Evolutionary conservation across 2,113 vertebrate species (phyloP), one percentile per base, ranked within the genome.

Genomic region (Baryphthengus martii): DNA sequence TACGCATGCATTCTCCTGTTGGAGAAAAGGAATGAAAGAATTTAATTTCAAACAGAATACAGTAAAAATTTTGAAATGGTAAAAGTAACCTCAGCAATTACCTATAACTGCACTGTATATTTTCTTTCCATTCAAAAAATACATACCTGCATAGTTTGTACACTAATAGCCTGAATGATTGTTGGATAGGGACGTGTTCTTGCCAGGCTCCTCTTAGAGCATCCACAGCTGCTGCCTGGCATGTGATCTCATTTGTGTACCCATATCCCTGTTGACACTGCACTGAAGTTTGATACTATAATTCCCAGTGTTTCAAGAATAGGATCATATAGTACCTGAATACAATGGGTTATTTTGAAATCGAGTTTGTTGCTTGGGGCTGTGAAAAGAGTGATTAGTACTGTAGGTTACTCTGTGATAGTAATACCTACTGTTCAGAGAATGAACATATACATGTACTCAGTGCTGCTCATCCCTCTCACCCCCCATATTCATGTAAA

Each of bases 251-350:
- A 1, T 78, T 35, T 75, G 47, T 75, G 56, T 71, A n/a, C 45
- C 31, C 3, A 0, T 53, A 23, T 35, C 76, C 0, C 0, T 59
- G 40, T 2, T 39, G 77, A 55, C 52, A 3, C 1, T 10, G 35
- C 42, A 2, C 39, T 82, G 9, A 62, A 26, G 28, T 35, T 52
- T 45, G 0, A 13, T 20, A 28, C 23, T 68, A 55, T 44, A 63
- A 63, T 75, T 94, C 63, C 47, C 35, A 44, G 26, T 75, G 42
- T 56, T 61, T 93, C 1, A 4, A 65, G 61, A 81, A 31, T 25
- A 74, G 33, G 11, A 37, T 82, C 15, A 19, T 75, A 28, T 7
- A 52, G 17, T 25, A 79, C 44, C 44, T 65, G 44, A 82, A 33
- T 61, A 59, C 78, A 3, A 7, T 82, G 31, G 6, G 8, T 82